These are phyloP conservation scores for Callinectes sapidus DNA, from an alignment of 2,888 invertebrate species.

Conservation along the genomic window DNA sequence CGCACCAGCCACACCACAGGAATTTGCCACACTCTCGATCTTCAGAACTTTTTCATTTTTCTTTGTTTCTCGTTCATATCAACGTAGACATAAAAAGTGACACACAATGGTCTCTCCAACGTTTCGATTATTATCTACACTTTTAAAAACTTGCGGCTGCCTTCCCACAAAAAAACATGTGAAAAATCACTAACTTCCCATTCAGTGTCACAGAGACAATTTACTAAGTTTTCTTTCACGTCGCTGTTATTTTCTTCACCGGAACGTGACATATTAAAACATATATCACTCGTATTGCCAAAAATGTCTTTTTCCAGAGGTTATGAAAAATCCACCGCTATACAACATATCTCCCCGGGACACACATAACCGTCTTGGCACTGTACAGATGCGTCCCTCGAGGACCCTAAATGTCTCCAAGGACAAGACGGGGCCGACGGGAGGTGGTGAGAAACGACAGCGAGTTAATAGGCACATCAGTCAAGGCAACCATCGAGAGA, in stretches of 20 bases:
- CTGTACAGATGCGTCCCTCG: not conserved
- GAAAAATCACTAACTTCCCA: not conserved
- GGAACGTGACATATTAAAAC: not conserved
- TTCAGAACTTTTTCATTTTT: not conserved
- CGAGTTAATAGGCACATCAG: conserved; percentile 2
- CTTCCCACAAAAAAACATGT: not conserved
- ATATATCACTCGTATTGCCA: not conserved
- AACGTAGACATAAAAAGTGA: not conserved
- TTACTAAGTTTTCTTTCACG: not conserved
- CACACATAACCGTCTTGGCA: not conserved
- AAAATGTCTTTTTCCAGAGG: not conserved
- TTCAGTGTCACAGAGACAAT: not conserved
- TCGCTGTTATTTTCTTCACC: not conserved
- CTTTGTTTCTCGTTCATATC: not conserved
- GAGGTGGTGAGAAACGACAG: not conserved
- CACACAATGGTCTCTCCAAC: not conserved
- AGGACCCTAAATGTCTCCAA: not conserved
- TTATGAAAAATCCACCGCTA: not conserved
- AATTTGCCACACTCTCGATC: not conserved
- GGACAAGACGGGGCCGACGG: not conserved
- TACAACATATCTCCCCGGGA: not conserved
- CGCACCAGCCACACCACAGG: not conserved
- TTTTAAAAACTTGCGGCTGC: not conserved
- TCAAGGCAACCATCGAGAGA: not conserved
- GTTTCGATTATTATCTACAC: not conserved